A percentile compares a stretch with the other conserved stretches of the same genome.
phyloP scores from a whole-genome alignment of 2,888 invertebrate species.

The Celastrina argiolus region DNA sequence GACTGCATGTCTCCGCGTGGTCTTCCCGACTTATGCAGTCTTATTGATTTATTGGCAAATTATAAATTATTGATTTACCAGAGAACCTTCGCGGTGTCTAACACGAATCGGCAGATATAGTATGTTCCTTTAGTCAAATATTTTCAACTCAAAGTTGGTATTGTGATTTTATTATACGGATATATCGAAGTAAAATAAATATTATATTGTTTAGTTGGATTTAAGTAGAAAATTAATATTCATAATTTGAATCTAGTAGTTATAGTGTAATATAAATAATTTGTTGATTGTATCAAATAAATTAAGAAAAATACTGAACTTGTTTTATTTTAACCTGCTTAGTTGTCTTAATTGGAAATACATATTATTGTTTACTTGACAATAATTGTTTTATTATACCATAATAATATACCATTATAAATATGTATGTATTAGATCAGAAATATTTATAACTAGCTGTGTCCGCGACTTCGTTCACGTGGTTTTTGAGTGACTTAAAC shows the following conservation, averaged over 20 bases:
- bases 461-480: too few species aligned
- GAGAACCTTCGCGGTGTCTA: slow-evolving; percentile 37
- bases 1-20: neutral
- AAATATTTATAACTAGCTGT: too few species aligned
- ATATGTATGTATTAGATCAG: too few species aligned
- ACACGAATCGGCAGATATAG: slow-evolving; percentile 39
- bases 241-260: slow-evolving; percentile 64
- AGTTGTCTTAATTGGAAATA: too few species aligned
- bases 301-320: slow-evolving; percentile 52
- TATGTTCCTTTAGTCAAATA: slow-evolving; percentile 50
- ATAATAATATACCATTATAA: too few species aligned
- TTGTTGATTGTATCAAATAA: slow-evolving; percentile 76
- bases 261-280: slow-evolving; percentile 52
- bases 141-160: slow-evolving; percentile 74
- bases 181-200: slow-evolving; percentile 66
- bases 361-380: too few species aligned
- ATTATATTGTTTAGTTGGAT: slow-evolving; percentile 50
- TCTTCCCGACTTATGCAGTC: neutral
- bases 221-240: slow-evolving; percentile 63
- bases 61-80: neutral
- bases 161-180: slow-evolving; percentile 70
- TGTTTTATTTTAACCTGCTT: slow-evolving; percentile 2
- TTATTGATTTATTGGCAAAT: neutral
- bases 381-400: too few species aligned
- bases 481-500: too few species aligned